Evolutionary conservation across 2,113 vertebrate genomes (phyloP).

Genomic region (Cranoglanis bouderius): DNA sequence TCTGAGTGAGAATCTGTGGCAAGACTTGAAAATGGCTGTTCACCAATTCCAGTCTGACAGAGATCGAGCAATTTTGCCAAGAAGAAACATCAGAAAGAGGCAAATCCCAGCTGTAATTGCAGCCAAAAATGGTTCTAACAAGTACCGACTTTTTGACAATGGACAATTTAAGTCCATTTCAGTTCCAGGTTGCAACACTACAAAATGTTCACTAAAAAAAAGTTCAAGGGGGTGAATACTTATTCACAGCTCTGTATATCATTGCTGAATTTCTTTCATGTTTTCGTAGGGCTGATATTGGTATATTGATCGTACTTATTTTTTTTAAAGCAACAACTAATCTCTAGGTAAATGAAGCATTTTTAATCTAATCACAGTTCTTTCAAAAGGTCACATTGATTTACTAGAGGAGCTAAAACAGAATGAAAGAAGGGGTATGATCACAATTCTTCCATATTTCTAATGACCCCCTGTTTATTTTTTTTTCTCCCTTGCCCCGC

Average conservation of each 20-base stretch:
- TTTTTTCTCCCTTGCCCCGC: background rate
- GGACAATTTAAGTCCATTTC: background rate
- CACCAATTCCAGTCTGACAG: background rate
- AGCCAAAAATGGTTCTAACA: too few species aligned
- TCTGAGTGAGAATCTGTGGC: background rate
- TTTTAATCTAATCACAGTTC: background rate
- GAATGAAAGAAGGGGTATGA: background rate
- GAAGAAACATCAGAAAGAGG: background rate
- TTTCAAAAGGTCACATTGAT: background rate
- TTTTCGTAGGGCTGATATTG: background rate
- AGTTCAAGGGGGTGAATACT: background rate
- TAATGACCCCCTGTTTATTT: background rate
- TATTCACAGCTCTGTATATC: too few species aligned
- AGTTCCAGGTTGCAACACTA: background rate
- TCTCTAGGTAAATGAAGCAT: background rate
- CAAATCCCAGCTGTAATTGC: background rate
- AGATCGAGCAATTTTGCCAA: background rate
- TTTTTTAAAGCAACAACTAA: background rate
- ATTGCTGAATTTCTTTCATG: background rate
- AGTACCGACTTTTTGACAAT: too few species aligned
- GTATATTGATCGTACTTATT: background rate
- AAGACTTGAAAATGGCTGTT: background rate
- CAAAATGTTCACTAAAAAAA: background rate
- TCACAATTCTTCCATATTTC: background rate
- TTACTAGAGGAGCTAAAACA: background rate